Evolutionary conservation across 2,888 invertebrate species (phyloP).

Genomic region (Clanis bilineata): DNA sequence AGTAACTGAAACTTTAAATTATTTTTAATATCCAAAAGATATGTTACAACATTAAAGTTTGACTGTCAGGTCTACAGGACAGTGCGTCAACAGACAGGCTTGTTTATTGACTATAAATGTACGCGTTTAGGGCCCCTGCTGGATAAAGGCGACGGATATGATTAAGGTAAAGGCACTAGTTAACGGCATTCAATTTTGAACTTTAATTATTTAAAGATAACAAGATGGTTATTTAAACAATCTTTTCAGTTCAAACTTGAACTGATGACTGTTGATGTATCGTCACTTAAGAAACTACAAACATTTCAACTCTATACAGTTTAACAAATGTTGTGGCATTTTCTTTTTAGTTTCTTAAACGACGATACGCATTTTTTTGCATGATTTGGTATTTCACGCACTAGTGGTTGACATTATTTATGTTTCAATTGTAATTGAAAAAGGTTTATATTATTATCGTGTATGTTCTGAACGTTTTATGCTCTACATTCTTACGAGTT

Average conservation of each 20-base stretch:
- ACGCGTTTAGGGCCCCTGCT: constrained; percentile 17
- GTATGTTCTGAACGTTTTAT: constrained; percentile 5
- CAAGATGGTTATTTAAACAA: not conserved
- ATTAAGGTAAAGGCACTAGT: constrained; percentile 50
- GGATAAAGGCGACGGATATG: not conserved
- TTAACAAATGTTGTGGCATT: too few relatives aligned
- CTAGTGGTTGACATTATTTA: constrained; percentile 49
- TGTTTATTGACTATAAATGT: not conserved
- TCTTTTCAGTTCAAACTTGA: not conserved
- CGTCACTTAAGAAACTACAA: not conserved
- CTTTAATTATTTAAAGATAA: not conserved
- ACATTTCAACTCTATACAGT: too few relatives aligned
- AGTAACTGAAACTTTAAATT: too few relatives aligned
- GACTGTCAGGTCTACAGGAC: too few relatives aligned
- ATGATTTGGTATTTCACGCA: constrained; percentile 21
- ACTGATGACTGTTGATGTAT: not conserved
- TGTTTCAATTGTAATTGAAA: constrained; percentile 1
- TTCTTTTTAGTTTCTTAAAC: not conserved
- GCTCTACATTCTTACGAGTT: constrained; percentile 16
- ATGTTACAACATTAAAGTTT: too few relatives aligned
- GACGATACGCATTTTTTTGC: not conserved
- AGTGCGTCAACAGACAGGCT: not conserved
- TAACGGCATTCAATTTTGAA: constrained; percentile 23
- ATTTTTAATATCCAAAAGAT: too few relatives aligned
- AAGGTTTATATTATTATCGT: constrained; percentile 15